These are phyloP conservation scores for Conops quadrifasciatus DNA, from an alignment of 2,888 invertebrate species.

Conservation along the genomic window DNA sequence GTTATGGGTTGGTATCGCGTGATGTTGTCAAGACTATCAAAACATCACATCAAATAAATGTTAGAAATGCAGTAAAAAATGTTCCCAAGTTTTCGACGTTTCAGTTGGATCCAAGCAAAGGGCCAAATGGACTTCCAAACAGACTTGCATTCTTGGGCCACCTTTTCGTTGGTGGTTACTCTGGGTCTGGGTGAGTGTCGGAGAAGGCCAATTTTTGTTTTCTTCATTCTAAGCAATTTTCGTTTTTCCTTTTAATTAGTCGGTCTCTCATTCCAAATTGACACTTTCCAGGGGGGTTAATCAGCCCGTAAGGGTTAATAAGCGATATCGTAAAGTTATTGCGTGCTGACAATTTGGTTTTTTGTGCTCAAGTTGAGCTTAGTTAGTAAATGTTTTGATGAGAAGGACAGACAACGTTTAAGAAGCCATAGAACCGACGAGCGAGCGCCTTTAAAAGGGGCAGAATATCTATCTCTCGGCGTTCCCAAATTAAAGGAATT, in stretches of 20 bases:
- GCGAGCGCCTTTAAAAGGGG: no score
- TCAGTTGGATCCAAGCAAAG: slow-evolving; percentile 8
- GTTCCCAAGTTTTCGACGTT: neutral
- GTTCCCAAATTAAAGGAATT: no score
- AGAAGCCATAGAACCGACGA: no score
- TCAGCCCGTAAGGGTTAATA: no score
- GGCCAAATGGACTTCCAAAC: slow-evolving; percentile 25
- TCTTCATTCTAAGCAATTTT: neutral
- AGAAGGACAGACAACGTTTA: no score
- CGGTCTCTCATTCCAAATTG: neutral
- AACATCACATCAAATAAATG: slow-evolving; percentile 66
- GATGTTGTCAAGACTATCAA: slow-evolving; percentile 66
- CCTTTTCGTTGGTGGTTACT: neutral
- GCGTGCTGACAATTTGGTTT: no score
- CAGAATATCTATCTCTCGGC: no score
- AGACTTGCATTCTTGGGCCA: neutral
- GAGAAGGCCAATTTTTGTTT: neutral
- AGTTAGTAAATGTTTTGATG: no score
- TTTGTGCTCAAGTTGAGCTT: no score
- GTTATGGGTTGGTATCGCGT: slow-evolving; percentile 54
- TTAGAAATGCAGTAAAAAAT: slow-evolving; percentile 51
- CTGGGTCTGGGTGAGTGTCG: slow-evolving; percentile 23
- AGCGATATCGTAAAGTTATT: no score
- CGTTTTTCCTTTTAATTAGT: neutral
- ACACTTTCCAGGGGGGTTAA: neutral